These are phyloP conservation scores for Struthio camelus DNA, from an alignment of 2,113 vertebrate species.

Conservation along the genomic window DNA sequence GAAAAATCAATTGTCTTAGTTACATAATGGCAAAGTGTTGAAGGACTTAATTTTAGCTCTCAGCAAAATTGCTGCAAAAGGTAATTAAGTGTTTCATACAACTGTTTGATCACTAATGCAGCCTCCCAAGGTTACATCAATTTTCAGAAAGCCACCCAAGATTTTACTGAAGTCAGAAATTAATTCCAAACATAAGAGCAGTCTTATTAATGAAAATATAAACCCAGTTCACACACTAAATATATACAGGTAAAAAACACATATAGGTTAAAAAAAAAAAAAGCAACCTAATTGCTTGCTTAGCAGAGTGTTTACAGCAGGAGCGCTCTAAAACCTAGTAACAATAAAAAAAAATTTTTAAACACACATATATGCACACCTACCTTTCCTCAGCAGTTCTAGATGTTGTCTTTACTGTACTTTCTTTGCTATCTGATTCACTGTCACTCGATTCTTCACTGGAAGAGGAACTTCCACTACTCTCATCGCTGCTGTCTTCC, in stretches of 20 bases:
- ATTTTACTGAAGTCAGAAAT: constrained; percentile 70
- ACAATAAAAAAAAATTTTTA: neutral
- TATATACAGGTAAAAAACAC: neutral
- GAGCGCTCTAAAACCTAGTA: neutral
- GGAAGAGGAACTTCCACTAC: constrained; percentile 74
- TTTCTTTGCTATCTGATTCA: constrained; percentile 73
- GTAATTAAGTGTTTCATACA: constrained; percentile 80
- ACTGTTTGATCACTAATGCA: constrained; percentile 71
- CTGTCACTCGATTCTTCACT: constrained; percentile 76
- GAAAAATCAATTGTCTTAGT: constrained; percentile 84
- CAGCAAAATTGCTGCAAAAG: constrained; percentile 77
- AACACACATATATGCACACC: neutral
- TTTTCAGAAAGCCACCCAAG: constrained; percentile 68
- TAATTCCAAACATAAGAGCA: constrained; percentile 45
- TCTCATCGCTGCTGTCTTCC: constrained; percentile 63
- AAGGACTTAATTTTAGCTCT: constrained; percentile 81
- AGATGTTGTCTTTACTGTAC: constrained; percentile 58
- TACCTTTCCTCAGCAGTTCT: constrained; percentile 64
- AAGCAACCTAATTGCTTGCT: neutral
- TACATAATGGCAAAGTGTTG: constrained; percentile 77
- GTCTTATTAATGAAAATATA: neutral
- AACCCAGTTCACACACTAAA: neutral
- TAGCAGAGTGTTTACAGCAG: neutral
- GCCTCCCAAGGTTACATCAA: constrained; percentile 78
- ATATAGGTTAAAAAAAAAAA: neutral